phyloP scores from a whole-genome alignment of 2,797 vertebrate genomes.

The Oryzias dopingdopingensis region DNA sequence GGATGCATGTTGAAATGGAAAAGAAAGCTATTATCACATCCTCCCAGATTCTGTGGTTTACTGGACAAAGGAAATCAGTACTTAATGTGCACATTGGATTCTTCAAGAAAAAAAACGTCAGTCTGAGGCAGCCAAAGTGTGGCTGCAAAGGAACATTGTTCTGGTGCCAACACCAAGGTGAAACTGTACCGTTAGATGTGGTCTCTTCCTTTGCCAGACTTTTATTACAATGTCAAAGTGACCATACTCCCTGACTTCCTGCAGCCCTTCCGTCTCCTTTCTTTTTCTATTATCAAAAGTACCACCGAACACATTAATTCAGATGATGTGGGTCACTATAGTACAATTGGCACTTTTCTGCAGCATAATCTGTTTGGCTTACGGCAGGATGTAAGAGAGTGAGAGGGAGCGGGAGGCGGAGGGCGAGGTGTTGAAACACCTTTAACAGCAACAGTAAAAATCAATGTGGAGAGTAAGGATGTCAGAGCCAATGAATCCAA shows the following conservation, averaged over 20 bases:
- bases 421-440: conserved; percentile 39
- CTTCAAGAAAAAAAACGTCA: conserved; percentile 29
- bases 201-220: conserved; percentile 10
- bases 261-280: background rate
- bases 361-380: conserved; percentile 44
- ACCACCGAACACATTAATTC: conserved; percentile 26
- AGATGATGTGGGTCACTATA: conserved; percentile 52
- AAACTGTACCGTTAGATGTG: conserved; percentile 1
- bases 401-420: background rate
- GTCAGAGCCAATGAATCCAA: conserved; percentile 54
- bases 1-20: conserved; percentile 28
- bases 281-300: conserved; percentile 13
- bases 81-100: conserved; percentile 41
- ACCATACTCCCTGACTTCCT: conserved; percentile 6
- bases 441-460: conserved; percentile 57
- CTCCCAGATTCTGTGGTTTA: conserved; percentile 41
- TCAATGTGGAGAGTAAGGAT: conserved; percentile 62
- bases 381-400: conserved; percentile 15
- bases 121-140: conserved; percentile 24
- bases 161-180: conserved; percentile 16
- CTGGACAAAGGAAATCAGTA: conserved; percentile 50
- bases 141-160: conserved; percentile 7
- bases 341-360: conserved; percentile 46
- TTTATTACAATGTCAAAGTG: conserved; percentile 35
- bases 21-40: conserved; percentile 43